These are phyloP conservation scores for Heterodera carotae DNA, from an alignment of 1,140 invertebrate species.

Conservation along the genomic window DNA sequence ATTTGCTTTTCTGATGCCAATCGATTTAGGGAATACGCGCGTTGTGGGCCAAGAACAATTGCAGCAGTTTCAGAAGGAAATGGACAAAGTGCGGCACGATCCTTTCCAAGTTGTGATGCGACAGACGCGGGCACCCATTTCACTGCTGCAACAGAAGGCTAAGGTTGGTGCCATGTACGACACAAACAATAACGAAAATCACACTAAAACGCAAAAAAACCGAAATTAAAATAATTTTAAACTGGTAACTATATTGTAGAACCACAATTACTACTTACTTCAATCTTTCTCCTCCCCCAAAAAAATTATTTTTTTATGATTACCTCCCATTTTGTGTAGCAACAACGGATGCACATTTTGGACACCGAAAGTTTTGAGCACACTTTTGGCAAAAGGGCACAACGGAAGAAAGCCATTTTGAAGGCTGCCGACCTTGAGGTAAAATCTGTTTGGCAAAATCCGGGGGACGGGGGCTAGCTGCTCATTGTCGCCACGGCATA, in stretches of 20 bases:
- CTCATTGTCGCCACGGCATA: too few species aligned
- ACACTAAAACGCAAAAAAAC: too few species aligned
- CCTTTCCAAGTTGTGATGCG: conserved; percentile 97
- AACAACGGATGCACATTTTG: conserved; percentile 85
- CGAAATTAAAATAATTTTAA: conserved; percentile 18
- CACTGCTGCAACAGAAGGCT: conserved; percentile 87
- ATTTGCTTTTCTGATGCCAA: conserved; percentile 8
- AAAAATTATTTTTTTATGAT: conserved; percentile 31
- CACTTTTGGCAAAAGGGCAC: conserved; percentile 91
- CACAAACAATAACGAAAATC: too few species aligned
- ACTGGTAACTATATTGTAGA: too few species aligned
- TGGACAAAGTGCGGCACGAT: conserved; percentile 88
- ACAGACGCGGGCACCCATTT: conserved; percentile 89
- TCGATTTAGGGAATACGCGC: conserved; percentile 70
- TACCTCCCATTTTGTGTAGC: conserved; percentile 63
- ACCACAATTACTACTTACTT: too few species aligned
- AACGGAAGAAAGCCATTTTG: conserved; percentile 85
- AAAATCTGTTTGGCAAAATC: not conserved
- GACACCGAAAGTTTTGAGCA: conserved; percentile 91
- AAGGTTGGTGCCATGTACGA: conserved; percentile 70
- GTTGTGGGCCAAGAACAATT: conserved; percentile 86
- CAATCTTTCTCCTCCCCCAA: too few species aligned
- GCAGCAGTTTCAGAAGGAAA: conserved; percentile 94
- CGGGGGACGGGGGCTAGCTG: too few species aligned
- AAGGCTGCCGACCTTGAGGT: conserved; percentile 70